A percentile compares a stretch with the other conserved stretches of the same genome.
These are phyloP conservation scores for Lucilia cuprina DNA, from an alignment of 1,140 invertebrate species.

Conservation along the genomic window DNA sequence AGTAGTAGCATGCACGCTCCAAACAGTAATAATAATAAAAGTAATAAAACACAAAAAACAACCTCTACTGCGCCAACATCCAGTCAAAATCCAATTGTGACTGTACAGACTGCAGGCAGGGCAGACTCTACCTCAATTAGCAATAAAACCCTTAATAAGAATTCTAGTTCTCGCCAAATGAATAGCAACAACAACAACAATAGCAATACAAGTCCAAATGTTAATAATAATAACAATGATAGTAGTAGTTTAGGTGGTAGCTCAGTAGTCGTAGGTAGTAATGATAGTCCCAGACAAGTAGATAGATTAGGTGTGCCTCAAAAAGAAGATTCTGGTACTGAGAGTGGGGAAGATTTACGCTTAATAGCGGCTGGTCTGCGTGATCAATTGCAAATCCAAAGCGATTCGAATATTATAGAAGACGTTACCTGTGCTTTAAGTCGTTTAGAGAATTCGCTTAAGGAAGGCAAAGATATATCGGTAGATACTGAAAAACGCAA, in stretches of 20 bases:
- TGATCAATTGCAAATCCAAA: slow-evolving; percentile 54
- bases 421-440: slow-evolving; percentile 81
- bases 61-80: background rate
- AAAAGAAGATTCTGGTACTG: slow-evolving; percentile 72
- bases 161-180: background rate
- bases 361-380: slow-evolving; percentile 58
- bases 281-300: slow-evolving; percentile 44
- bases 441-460: slow-evolving; percentile 75
- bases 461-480: slow-evolving; percentile 64
- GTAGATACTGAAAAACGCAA: slow-evolving; percentile 67
- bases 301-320: slow-evolving; percentile 54
- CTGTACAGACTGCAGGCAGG: slow-evolving; percentile 43
- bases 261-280: background rate
- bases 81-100: slow-evolving; percentile 27
- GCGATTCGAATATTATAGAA: slow-evolving; percentile 67
- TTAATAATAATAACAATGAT: background rate
- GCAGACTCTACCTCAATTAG: slow-evolving; percentile 16
- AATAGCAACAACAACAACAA: slow-evolving; percentile 10
- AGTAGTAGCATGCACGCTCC: slow-evolving; percentile 44
- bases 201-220: too few species aligned
- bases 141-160: background rate
- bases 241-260: slow-evolving; percentile 25
- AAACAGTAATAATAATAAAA: background rate
- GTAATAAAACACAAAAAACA: slow-evolving; percentile 20
- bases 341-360: slow-evolving; percentile 71